A percentile compares a stretch with the other conserved stretches of the same genome.
Evolutionary conservation across 2,888 invertebrate species (phyloP).

Genomic region (Augochlorella aurata): DNA sequence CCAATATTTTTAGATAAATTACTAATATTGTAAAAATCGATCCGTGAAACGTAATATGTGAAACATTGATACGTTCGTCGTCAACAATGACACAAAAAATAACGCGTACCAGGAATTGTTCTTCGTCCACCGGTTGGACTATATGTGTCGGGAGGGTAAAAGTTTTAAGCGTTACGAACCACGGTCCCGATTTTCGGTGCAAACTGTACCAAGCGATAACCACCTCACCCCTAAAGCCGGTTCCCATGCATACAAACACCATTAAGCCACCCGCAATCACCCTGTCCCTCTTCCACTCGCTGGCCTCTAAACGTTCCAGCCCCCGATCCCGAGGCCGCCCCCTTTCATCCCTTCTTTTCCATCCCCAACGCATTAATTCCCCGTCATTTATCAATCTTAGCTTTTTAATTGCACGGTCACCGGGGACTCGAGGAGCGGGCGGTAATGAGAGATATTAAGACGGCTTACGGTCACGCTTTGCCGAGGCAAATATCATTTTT

Average conservation of each 20-base stretch:
- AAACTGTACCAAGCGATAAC: constrained; percentile 65
- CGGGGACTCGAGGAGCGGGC: constrained; percentile 67
- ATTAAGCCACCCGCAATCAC: constrained; percentile 83
- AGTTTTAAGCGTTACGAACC: constrained; percentile 69
- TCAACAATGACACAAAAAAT: background rate
- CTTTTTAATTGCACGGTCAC: constrained; percentile 79
- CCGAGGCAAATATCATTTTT: constrained; percentile 71
- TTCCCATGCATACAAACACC: constrained; percentile 80
- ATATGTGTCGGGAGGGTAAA: constrained; percentile 28
- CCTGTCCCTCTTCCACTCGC: constrained; percentile 79
- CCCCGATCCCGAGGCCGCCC: constrained; percentile 55
- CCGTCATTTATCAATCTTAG: constrained; percentile 81
- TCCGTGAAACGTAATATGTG: too few relatives aligned
- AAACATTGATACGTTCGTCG: too few relatives aligned
- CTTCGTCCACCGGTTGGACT: background rate
- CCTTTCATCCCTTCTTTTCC: constrained; percentile 47
- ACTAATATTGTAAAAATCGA: background rate
- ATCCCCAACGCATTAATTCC: constrained; percentile 76
- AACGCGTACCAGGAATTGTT: background rate
- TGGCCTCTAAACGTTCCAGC: constrained; percentile 60
- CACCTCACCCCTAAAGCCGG: constrained; percentile 68
- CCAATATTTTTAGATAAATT: too few relatives aligned
- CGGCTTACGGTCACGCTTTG: constrained; percentile 71
- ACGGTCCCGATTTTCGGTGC: constrained; percentile 60
- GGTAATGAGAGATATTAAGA: constrained; percentile 78